phyloP scores from a whole-genome alignment of 2,113 vertebrate genomes.

The Hyla sarda region DNA sequence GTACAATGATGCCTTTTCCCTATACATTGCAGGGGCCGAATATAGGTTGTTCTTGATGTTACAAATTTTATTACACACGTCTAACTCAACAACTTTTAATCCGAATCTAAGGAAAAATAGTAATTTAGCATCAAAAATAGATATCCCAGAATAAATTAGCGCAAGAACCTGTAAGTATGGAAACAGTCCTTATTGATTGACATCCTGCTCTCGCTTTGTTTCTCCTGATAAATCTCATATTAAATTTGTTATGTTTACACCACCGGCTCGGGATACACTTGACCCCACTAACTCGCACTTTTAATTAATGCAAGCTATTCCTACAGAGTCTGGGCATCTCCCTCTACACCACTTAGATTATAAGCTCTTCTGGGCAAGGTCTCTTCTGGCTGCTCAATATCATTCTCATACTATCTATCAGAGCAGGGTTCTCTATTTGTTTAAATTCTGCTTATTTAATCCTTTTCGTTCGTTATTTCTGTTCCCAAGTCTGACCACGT shows the following conservation, averaged over 20 bases:
- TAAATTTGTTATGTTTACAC: slow-evolving; percentile 52
- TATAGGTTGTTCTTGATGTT: background rate
- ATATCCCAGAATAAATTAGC: background rate
- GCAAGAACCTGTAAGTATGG: slow-evolving; percentile 22
- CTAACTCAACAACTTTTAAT: background rate
- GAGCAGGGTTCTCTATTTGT: background rate
- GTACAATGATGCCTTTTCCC: background rate
- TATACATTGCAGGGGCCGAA: background rate
- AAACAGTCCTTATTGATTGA: slow-evolving; percentile 45
- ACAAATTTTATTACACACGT: background rate
- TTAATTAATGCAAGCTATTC: slow-evolving; percentile 52
- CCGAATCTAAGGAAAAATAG: background rate
- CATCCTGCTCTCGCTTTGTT: slow-evolving; percentile 33
- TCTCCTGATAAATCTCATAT: slow-evolving; percentile 40
- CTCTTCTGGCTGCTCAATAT: slow-evolving; percentile 16
- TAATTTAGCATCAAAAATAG: background rate
- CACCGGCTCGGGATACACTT: slow-evolving; percentile 35
- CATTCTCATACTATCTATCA: slow-evolving; percentile 20
- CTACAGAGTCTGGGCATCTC: slow-evolving; percentile 27
- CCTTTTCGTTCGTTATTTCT: background rate
- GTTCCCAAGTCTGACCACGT: background rate
- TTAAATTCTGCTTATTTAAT: slow-evolving; percentile 15
- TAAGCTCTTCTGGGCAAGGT: slow-evolving; percentile 52
- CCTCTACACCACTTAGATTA: slow-evolving; percentile 29
- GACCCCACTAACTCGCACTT: slow-evolving; percentile 42